Evolutionary conservation across 2,888 invertebrate species (phyloP), one percentile per base, ranked within the genome.

Genomic region (Andrena trimmerana): DNA sequence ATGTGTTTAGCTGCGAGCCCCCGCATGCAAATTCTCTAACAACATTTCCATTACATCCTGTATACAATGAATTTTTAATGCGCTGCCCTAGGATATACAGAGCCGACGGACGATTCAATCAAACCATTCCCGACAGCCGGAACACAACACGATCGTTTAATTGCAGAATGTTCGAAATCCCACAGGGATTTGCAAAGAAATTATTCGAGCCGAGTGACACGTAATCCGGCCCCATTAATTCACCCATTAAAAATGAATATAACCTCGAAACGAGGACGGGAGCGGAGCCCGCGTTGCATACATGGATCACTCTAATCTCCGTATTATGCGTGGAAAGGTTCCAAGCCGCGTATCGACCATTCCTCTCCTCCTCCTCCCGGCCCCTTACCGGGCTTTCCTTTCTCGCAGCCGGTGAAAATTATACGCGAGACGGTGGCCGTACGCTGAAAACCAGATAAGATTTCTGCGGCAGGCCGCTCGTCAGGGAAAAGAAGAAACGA

Each of bases 261-360:
- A 69, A 68, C 65, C 65, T 77, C 81, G 77, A 77, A 73, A 83
- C 72, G 63, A 42, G 72, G 52, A 29, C 54, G 48, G 48, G 52
- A 42, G 7, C 69, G 42, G 33, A 29, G 52, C 36, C 67, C 50
- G 62, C 59, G 74, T 50, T 60, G 60, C 74, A 78, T 57, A 65
- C 75, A 69, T 16, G 84, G 75, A 76, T 83, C 79, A 70, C 60
- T 80, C 73, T 84, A 83, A 84, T 84, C 84, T 80, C 71, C 54
- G 77, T 65, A 84, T 84, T 84, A 84, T 84, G 83, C 84, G 84
- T 84, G 80, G 74, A 80, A 73, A 84, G 79, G 74, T 73, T 79
- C 75, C 84, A 70, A 75, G 29, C 75, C 75, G 72, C 78, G 72
- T 72, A 83, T 84, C 79, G 83, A 79, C 78, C 78, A 68, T 62